Percentiles rank a stretch among this genome's conserved stretches.
Evolutionary conservation across 2,888 invertebrate genomes (phyloP).

Genomic region (Lamproptera curius): DNA sequence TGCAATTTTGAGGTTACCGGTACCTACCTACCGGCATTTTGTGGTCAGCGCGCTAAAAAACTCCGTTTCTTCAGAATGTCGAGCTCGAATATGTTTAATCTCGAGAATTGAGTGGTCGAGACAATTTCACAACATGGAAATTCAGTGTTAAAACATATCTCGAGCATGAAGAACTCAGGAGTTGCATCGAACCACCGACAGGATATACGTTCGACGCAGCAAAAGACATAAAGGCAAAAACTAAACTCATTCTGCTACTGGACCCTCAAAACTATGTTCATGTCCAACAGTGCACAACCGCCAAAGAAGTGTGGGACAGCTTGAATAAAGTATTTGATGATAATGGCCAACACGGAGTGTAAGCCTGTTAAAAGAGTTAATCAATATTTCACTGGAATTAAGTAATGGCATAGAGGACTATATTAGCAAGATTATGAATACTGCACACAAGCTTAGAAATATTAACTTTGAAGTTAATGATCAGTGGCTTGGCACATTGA

Average conservation of each 20-base stretch:
- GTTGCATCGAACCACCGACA: constrained; percentile 10
- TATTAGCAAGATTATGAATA: constrained; percentile 18
- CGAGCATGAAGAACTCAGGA: constrained; percentile 17
- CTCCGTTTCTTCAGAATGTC: not conserved
- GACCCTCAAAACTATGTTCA: constrained; percentile 26
- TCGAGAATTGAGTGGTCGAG: constrained; percentile 18
- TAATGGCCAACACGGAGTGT: constrained; percentile 21
- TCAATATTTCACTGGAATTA: constrained; percentile 21
- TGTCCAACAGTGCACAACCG: no score
- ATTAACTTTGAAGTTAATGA: constrained; percentile 25
- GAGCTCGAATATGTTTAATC: constrained; percentile 12
- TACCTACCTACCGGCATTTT: not conserved
- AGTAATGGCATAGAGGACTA: constrained; percentile 21
- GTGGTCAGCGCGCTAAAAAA: not conserved
- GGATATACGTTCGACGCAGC: constrained; percentile 10
- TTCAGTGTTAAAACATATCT: constrained; percentile 18
- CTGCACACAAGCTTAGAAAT: constrained; percentile 4
- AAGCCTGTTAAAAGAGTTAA: constrained; percentile 18
- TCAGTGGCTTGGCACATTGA: no score
- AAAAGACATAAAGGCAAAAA: no score
- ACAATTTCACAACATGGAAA: constrained; percentile 20
- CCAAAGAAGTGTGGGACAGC: no score
- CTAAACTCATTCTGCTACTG: no score
- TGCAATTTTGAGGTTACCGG: no score
- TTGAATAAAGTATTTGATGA: constrained; percentile 18